Conservation (phyloP, 2,888 invertebrate species). For the Heliconius aoede region DNA sequence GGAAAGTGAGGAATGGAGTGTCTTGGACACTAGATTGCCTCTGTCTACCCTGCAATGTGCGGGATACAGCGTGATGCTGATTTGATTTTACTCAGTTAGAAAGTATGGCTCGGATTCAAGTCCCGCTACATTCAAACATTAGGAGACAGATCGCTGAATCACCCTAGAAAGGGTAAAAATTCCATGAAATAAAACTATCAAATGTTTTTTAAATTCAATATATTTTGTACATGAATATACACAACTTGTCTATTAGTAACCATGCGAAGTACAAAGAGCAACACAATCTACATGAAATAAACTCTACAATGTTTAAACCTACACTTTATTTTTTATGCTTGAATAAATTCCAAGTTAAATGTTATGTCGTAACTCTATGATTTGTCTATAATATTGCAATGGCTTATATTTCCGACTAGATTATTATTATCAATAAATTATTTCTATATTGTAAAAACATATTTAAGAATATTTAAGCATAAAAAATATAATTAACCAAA, state of each 20-base stretch:
- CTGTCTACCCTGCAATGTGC: no score
- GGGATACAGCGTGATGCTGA: no score
- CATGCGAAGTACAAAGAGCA: constrained; percentile 62
- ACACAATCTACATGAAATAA: constrained; percentile 53
- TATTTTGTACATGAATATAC: constrained; percentile 64
- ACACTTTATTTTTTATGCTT: constrained; percentile 45
- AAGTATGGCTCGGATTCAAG: no score
- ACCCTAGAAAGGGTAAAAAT: not conserved
- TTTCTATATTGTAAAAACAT: constrained; percentile 65
- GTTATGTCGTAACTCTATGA: constrained; percentile 48
- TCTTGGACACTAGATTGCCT: no score
- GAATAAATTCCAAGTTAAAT: constrained; percentile 43
- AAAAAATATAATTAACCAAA: constrained; percentile 23
- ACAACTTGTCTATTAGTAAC: constrained; percentile 61
- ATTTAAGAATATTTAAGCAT: constrained; percentile 38
- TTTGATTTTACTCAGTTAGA: no score
- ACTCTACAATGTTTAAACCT: constrained; percentile 38
- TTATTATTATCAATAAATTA: constrained; percentile 77
- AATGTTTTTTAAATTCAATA: constrained; percentile 53
- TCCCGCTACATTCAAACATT: not conserved
- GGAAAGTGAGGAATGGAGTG: no score
- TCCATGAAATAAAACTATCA: constrained; percentile 8
- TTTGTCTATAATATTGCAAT: constrained; percentile 72
- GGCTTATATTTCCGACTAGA: constrained; percentile 83
- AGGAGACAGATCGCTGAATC: not conserved